These are phyloP conservation scores for Sanderia malayensis DNA, from an alignment of 30 jellyfish, hydroid and myxozoan genomes.

Conservation along the genomic window DNA sequence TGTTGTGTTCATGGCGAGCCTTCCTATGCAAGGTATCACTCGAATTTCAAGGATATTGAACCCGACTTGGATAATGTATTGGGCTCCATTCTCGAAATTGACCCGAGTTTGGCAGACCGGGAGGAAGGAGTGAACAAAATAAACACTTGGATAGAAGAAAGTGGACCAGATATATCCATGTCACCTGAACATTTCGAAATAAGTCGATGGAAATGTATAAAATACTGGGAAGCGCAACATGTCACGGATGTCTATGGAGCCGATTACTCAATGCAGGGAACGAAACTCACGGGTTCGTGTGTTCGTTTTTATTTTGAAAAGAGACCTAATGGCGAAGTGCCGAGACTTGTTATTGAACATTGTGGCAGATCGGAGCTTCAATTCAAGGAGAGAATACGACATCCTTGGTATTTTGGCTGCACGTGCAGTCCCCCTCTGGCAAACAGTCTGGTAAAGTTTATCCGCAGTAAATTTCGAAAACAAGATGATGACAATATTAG, in stretches of 20 bases:
- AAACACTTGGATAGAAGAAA: constrained; percentile 93
- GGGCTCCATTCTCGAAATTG: constrained; percentile 87
- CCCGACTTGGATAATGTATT: constrained; percentile 81
- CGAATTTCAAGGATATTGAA: constrained; percentile 75
- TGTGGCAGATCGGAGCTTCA: constrained; percentile 75
- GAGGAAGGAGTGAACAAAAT: constrained; percentile 91
- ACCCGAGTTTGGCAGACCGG: constrained; percentile 89
- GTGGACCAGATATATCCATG: constrained; percentile 82
- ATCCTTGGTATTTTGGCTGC: constrained; percentile 39
- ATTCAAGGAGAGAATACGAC: constrained; percentile 48
- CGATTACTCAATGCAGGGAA: constrained; percentile 60
- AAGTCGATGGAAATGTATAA: constrained; percentile 92
- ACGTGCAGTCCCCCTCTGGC: constrained; percentile 41
- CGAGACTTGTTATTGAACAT: constrained; percentile 86
- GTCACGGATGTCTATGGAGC: constrained; percentile 89
- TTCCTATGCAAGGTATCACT: constrained; percentile 83
- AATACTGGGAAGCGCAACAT: constrained; percentile 97
- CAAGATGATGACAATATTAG: constrained; percentile 34
- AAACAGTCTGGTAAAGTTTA: constrained; percentile 33
- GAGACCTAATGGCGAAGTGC: constrained; percentile 68
- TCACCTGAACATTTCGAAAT: constrained; percentile 79
- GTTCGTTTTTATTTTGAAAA: constrained; percentile 90
- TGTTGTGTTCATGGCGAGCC: constrained; percentile 69
- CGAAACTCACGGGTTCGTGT: constrained; percentile 84
- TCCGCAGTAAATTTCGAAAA: constrained; percentile 38